Evolutionary conservation across 2,888 invertebrate species (phyloP).

Genomic region (Trimorus sp.): DNA sequence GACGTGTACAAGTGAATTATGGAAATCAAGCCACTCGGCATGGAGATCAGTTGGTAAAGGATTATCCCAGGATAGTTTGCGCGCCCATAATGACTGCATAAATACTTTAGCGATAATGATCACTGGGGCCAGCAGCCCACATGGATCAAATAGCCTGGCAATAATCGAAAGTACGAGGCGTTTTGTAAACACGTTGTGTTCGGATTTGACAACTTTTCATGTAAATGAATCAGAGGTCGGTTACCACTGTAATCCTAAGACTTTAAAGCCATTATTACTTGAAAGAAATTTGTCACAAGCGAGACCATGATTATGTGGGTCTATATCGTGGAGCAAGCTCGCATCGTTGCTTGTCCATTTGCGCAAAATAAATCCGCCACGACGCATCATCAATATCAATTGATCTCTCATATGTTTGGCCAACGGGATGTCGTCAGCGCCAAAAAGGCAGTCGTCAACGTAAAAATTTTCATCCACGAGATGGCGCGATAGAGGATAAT

Average conservation of each 20-base stretch:
- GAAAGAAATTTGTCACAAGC: background rate
- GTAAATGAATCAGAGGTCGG: background rate
- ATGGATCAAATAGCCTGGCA: background rate
- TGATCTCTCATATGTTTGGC: background rate
- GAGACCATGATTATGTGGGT: slow-evolving; percentile 12
- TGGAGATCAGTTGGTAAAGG: too few species aligned
- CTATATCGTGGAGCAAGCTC: background rate
- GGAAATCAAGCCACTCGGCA: too few species aligned
- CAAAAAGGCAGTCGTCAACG: background rate
- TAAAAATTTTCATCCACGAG: background rate
- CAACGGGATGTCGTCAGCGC: background rate
- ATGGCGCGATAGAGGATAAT: background rate
- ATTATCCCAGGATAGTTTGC: too few species aligned
- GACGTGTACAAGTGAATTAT: too few species aligned
- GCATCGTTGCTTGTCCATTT: slow-evolving; percentile 13
- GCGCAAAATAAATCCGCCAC: background rate
- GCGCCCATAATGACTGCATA: background rate
- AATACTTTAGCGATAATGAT: slow-evolving; percentile 4
- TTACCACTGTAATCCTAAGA: slow-evolving; percentile 10
- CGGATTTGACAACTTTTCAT: background rate
- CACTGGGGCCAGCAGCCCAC: slow-evolving; percentile 2
- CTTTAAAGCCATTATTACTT: slow-evolving; percentile 8
- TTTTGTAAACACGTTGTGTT: background rate
- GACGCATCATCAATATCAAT: background rate
- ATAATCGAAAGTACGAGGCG: background rate